These are phyloP conservation scores for Phylloscopus whistleri DNA, from an alignment of 2,113 vertebrate genomes.

Conservation along the genomic window DNA sequence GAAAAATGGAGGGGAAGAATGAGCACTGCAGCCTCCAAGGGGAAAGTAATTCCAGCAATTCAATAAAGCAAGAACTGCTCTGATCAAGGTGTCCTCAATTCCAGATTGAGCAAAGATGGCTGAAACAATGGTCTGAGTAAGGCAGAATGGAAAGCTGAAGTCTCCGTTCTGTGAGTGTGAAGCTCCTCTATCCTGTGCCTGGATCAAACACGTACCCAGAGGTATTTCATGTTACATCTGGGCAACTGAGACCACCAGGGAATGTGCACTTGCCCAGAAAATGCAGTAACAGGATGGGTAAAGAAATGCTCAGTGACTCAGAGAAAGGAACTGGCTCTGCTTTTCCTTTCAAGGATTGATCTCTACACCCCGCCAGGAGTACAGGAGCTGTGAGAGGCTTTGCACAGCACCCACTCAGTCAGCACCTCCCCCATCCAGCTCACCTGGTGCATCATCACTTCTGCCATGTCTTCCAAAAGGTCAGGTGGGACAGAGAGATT, in stretches of 20 bases:
- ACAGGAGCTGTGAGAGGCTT: neutral
- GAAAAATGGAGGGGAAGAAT: neutral
- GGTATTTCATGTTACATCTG: neutral
- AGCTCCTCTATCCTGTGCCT: neutral
- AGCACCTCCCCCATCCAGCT: neutral
- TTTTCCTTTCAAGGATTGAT: neutral
- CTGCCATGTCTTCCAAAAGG: neutral
- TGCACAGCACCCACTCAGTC: neutral
- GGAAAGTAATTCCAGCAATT: neutral
- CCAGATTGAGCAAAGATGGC: neutral
- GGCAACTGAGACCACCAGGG: neutral
- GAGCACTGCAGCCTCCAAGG: neutral
- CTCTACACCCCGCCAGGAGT: neutral
- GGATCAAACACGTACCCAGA: neutral
- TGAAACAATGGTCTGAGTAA: neutral
- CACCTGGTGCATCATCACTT: neutral
- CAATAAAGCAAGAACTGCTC: neutral
- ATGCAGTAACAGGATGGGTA: accelerated
- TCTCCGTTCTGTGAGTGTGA: neutral
- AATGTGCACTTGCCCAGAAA: neutral
- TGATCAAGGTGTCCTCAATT: neutral
- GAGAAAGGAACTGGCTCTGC: neutral
- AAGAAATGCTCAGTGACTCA: accelerated
- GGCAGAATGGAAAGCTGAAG: neutral
- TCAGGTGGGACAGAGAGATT: neutral